These are phyloP conservation scores for Ophiothrix spiculata DNA, from an alignment of 35 echinoderm and acorn worm species.

Conservation along the genomic window DNA sequence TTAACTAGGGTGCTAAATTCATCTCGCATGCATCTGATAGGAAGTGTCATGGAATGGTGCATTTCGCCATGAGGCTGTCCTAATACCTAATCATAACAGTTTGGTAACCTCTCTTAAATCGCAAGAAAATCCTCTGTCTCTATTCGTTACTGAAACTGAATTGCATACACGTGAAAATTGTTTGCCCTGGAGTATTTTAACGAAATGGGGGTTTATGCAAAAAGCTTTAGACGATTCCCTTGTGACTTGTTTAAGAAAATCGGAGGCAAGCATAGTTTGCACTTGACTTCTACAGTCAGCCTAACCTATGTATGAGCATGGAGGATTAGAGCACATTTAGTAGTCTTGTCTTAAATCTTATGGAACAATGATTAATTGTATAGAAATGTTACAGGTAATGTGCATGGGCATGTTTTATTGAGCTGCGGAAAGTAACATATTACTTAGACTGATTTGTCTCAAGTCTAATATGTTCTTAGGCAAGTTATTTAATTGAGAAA, in stretches of 20 bases:
- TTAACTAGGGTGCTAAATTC: background rate
- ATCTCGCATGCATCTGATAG: background rate
- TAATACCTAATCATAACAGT: constrained; percentile 2
- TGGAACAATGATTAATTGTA: too few species aligned
- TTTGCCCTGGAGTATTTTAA: background rate
- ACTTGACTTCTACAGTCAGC: background rate
- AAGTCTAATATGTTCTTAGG: too few species aligned
- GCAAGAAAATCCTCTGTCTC: background rate
- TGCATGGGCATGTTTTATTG: too few species aligned
- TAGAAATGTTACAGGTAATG: too few species aligned
- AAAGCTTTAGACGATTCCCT: background rate
- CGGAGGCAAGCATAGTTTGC: background rate
- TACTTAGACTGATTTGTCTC: too few species aligned
- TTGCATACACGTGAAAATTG: too few species aligned
- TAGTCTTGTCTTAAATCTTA: background rate
- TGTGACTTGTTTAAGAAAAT: background rate
- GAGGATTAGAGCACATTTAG: background rate
- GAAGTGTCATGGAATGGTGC: background rate
- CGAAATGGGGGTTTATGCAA: background rate
- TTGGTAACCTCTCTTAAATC: background rate
- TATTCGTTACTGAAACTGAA: background rate
- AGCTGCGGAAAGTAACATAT: too few species aligned
- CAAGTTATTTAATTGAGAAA: too few species aligned
- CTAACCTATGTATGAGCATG: background rate
- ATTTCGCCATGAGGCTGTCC: background rate